phyloP scores from a whole-genome alignment of 1,140 invertebrate genomes.

The Whitmania pigra region DNA sequence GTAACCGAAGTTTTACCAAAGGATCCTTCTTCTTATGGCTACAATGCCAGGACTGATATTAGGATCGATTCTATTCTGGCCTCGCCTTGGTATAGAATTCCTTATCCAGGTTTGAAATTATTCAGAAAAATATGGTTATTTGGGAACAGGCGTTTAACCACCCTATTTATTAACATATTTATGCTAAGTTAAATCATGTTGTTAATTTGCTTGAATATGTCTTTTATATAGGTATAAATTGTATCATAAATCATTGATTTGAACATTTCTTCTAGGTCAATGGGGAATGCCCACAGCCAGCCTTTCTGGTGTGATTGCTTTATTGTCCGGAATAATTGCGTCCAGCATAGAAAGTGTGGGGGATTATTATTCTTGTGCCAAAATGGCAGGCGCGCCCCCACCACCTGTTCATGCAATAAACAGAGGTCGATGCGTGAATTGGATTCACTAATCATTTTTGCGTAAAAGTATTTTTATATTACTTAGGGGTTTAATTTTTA shows the following conservation, averaged over 20 bases:
- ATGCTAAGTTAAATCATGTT: no score
- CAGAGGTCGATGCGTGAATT: slow-evolving; percentile 28
- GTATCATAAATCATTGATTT: not conserved
- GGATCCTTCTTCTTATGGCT: slow-evolving; percentile 39
- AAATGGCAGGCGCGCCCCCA: slow-evolving; percentile 60
- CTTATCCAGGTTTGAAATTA: slow-evolving; percentile 56
- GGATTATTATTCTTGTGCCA: slow-evolving; percentile 73
- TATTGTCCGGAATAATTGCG: slow-evolving; percentile 68
- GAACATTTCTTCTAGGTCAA: slow-evolving; percentile 49
- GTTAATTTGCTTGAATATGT: no score
- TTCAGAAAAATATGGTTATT: no score
- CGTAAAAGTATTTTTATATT: no score
- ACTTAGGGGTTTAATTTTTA: no score
- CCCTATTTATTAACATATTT: no score
- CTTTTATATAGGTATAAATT: no score
- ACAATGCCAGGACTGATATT: slow-evolving; percentile 64
- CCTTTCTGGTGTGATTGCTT: slow-evolving; percentile 61
- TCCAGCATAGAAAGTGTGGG: slow-evolving; percentile 74
- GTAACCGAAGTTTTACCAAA: slow-evolving; percentile 51
- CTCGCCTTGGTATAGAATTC: slow-evolving; percentile 68
- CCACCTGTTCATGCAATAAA: slow-evolving; percentile 68
- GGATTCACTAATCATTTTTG: no score
- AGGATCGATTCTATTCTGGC: slow-evolving; percentile 58
- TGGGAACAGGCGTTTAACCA: no score
- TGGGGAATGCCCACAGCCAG: slow-evolving; percentile 67